Evolutionary conservation across 1,140 invertebrate species (phyloP).

Genomic region (Tetragonula clypearis): DNA sequence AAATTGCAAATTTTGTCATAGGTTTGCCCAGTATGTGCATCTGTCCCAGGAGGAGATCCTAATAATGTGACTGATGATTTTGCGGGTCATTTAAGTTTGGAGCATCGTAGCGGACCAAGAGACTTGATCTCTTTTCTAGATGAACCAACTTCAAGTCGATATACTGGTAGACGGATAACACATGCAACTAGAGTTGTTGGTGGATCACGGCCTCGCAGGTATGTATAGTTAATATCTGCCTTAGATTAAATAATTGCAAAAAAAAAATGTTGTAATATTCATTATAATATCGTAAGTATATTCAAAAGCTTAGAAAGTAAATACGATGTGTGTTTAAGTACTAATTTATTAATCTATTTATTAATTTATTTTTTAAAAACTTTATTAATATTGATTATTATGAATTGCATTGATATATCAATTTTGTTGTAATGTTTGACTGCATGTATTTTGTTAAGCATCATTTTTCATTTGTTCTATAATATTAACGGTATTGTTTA

Average conservation of each 20-base stretch:
- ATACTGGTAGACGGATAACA: conserved; percentile 92
- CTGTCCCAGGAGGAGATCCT: conserved; percentile 96
- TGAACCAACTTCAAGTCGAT: conserved; percentile 91
- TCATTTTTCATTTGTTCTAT: background rate
- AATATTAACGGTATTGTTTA: conserved; percentile 4
- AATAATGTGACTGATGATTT: conserved; percentile 99
- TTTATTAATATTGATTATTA: background rate
- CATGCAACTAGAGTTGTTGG: conserved; percentile 90
- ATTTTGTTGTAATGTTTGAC: background rate
- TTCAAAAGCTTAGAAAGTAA: background rate
- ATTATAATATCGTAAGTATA: background rate
- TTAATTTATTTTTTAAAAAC: background rate
- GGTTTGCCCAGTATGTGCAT: conserved; percentile 98
- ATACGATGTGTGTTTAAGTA: background rate
- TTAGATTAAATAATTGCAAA: background rate
- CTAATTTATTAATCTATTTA: background rate
- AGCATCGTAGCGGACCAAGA: conserved; percentile 93
- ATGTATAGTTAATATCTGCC: conserved; percentile 32
- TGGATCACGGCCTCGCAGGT: conserved; percentile 87
- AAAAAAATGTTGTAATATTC: background rate
- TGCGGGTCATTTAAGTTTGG: conserved; percentile 96
- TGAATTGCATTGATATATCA: background rate
- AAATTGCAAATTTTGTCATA: conserved; percentile 70
- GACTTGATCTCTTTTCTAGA: conserved; percentile 95
- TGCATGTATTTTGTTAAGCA: conserved; percentile 28